Evolutionary conservation across 2,113 vertebrate species (phyloP).

Genomic region (Halichoeres trimaculatus): DNA sequence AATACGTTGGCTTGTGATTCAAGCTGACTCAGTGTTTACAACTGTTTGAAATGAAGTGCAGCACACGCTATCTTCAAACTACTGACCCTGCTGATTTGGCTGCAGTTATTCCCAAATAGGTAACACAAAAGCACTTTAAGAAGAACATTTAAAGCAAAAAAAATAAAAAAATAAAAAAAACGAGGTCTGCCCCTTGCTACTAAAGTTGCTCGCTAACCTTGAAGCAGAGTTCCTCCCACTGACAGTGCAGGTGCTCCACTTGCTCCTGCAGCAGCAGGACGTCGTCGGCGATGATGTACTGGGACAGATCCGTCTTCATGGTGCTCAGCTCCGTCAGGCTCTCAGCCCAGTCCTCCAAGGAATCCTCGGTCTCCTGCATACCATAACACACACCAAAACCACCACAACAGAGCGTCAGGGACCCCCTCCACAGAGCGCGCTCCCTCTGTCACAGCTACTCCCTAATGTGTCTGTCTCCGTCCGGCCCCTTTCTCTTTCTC

Average conservation of each 20-base stretch:
- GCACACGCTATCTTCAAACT: too few relatives aligned
- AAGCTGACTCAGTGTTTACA: too few relatives aligned
- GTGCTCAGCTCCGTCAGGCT: conserved; percentile 85
- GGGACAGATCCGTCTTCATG: conserved; percentile 87
- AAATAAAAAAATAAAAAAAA: too few relatives aligned
- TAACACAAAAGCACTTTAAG: too few relatives aligned
- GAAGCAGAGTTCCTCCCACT: conserved; percentile 86
- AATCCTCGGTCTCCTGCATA: conserved; percentile 92
- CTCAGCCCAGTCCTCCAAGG: conserved; percentile 87
- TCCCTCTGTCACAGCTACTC: conserved; percentile 20
- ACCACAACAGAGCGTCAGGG: conserved; percentile 40
- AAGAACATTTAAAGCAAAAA: too few relatives aligned
- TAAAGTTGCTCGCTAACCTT: conserved; percentile 81
- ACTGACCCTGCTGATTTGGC: too few relatives aligned
- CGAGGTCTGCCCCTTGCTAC: too few relatives aligned
- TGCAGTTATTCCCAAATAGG: too few relatives aligned
- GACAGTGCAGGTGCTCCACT: conserved; percentile 86
- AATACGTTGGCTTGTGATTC: too few relatives aligned
- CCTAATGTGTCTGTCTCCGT: conserved; percentile 20
- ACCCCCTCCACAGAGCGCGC: conserved; percentile 1
- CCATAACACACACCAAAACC: conserved; percentile 71
- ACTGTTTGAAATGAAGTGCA: too few relatives aligned
- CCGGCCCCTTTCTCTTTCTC: conserved; percentile 35
- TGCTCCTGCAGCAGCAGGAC: conserved; percentile 88
- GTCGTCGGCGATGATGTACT: conserved; percentile 87